A percentile compares a stretch with the other conserved stretches of the same genome.
These are phyloP conservation scores for Periophthalmus magnuspinnatus DNA, from an alignment of 2,797 vertebrate genomes.

Conservation along the genomic window DNA sequence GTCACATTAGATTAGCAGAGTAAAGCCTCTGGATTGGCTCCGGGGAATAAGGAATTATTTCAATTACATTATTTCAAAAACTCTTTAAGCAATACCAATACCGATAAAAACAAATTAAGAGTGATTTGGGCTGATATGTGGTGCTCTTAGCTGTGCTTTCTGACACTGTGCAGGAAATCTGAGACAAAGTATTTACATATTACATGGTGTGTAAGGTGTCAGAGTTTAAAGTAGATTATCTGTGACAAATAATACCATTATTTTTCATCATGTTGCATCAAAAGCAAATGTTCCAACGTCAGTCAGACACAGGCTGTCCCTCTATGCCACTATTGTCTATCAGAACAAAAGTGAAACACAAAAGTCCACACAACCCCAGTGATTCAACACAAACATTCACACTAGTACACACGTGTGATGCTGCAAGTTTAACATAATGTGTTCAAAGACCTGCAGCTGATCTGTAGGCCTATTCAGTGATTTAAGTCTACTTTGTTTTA, in stretches of 20 bases:
- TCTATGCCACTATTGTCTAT: conserved; percentile 11
- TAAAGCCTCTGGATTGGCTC: conserved; percentile 78
- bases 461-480: neutral
- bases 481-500: neutral
- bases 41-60: conserved; percentile 79
- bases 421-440: neutral
- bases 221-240: conserved; percentile 71
- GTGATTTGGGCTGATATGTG: conserved; percentile 77
- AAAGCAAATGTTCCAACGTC: conserved; percentile 70
- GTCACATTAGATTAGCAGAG: conserved; percentile 80
- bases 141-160: conserved; percentile 64
- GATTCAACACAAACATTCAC: conserved; percentile 33
- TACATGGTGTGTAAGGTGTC: conserved; percentile 60
- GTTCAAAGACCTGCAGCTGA: neutral
- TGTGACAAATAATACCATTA: conserved; percentile 70
- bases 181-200: conserved; percentile 74
- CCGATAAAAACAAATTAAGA: conserved; percentile 81
- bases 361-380: conserved; percentile 52
- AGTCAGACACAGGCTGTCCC: conserved; percentile 39
- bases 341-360: conserved; percentile 29
- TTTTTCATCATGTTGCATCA: conserved; percentile 74
- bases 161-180: conserved; percentile 62
- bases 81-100: conserved; percentile 80
- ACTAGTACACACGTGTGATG: conserved; percentile 7
- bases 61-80: conserved; percentile 82